Evolutionary conservation across 2,797 vertebrate species (phyloP).

Genomic region (Sphenodon punctatus): DNA sequence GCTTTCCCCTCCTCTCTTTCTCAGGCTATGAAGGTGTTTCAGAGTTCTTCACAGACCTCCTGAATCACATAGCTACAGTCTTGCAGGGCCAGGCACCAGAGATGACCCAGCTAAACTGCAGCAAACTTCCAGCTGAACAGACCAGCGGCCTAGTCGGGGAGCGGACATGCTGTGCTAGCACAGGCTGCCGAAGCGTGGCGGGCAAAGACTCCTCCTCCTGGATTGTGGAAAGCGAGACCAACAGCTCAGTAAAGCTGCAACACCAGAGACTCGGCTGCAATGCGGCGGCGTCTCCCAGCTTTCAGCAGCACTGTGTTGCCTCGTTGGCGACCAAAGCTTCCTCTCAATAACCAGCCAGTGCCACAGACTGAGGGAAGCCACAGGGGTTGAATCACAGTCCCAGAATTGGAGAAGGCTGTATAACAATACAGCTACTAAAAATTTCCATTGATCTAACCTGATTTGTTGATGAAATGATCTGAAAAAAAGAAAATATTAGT

Average conservation of each 20-base stretch:
- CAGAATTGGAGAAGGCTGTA: constrained; percentile 48
- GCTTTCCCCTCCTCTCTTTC: neutral
- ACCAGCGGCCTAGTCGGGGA: constrained; percentile 67
- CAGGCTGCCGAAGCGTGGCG: constrained; percentile 82
- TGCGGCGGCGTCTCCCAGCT: constrained; percentile 91
- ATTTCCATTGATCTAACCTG: constrained; percentile 62
- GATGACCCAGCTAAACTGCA: constrained; percentile 64
- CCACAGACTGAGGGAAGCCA: constrained; percentile 55
- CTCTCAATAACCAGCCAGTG: constrained; percentile 87
- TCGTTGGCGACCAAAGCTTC: constrained; percentile 96
- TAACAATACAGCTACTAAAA: constrained; percentile 28
- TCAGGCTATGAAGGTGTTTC: constrained; percentile 96
- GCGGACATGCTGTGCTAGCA: constrained; percentile 74
- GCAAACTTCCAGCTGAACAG: constrained; percentile 74
- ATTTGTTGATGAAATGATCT: constrained; percentile 63
- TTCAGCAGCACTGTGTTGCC: constrained; percentile 98
- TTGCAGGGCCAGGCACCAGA: constrained; percentile 86
- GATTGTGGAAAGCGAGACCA: constrained; percentile 85
- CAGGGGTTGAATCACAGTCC: constrained; percentile 35
- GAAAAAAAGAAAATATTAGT: constrained; percentile 5
- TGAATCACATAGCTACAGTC: constrained; percentile 91
- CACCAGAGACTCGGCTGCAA: constrained; percentile 97
- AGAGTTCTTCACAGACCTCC: constrained; percentile 93
- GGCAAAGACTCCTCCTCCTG: constrained; percentile 89
- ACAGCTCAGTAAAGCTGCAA: constrained; percentile 80